Base-by-base conservation (phyloP, 2,797 vertebrate genomes). In the Periparus ater region DNA sequence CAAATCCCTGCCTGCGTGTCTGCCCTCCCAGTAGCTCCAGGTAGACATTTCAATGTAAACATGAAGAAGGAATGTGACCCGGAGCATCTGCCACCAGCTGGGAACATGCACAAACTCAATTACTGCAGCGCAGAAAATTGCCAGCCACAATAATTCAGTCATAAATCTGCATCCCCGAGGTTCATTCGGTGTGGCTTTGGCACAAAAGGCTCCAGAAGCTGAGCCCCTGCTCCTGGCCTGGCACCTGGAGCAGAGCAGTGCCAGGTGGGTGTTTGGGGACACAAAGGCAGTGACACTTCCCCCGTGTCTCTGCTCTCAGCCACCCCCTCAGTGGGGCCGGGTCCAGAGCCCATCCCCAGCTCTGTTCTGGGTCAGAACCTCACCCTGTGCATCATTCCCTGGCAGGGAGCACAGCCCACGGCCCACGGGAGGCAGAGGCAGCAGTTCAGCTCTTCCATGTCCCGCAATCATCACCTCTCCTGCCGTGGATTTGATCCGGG, bases 391-490 rank as follows among this genome's bases (percentile, higher is more conserved):
- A 17, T 17, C 30, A 1, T 58, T 8, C 65, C 32, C 29, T 9
- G 4, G 9, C 60, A 18, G 29, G 17, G 51, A 77, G 0, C 66
- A 4, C 67, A 53, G 88, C 62, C 82, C 81, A 29, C 4, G 2
- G 85, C 63, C 22, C 29, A 1, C 7, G 67, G 50, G 81, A 71
- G 54, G 58, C 6, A 65, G 42, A 32, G 62, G 71, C 62, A 44
- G 57, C 6, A 44, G 47, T 4, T 58, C 76, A 38, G 36, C 61
- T 61, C 70, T 40, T 42, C 2, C 0, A 1, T 22, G 30, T 5
- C 76, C 25, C 15, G 2, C 53, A 8, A 13, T 2, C 5, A 0
- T 36, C 81, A 2, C 26, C 17, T 7, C 65, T 13, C 45, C 1
- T 9, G 40, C n/a, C 3, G 5, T 25, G 54, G 58, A 8, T 71